Conservation (phyloP, 2,888 invertebrate genomes). For the Drosophila histrio region DNA sequence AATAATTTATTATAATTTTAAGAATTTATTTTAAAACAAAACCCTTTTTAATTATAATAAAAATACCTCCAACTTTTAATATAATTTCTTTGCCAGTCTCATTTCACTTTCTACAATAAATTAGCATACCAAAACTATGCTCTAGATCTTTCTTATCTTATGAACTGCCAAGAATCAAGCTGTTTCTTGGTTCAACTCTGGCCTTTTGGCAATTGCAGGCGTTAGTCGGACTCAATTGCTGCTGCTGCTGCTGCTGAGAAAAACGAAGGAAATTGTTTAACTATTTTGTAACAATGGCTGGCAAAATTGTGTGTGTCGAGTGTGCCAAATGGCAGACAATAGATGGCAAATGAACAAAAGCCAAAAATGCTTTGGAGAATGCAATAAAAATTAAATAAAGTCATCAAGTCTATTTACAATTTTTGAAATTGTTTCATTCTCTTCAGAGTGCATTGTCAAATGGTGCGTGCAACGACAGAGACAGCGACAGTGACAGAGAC, state of each 20-base stretch:
- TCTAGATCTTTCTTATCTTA: background rate
- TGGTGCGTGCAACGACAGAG: conserved; percentile 57
- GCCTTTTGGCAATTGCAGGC: conserved; percentile 65
- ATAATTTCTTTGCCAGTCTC: background rate
- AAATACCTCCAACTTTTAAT: background rate
- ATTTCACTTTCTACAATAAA: background rate
- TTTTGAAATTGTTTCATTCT: conserved; percentile 66
- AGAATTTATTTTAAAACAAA: no score
- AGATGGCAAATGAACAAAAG: conserved; percentile 49
- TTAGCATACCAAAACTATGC: background rate
- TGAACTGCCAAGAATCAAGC: background rate
- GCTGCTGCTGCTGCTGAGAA: conserved; percentile 10
- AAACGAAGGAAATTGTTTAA: conserved; percentile 40
- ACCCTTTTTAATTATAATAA: background rate
- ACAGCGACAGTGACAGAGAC: conserved; percentile 22
- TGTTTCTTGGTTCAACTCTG: background rate
- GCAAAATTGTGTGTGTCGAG: conserved; percentile 48
- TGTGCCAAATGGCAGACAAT: conserved; percentile 64
- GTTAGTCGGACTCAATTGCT: conserved; percentile 27
- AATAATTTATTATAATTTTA: no score
- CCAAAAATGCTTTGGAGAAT: conserved; percentile 52
- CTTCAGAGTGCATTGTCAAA: conserved; percentile 59
- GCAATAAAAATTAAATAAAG: conserved; percentile 80
- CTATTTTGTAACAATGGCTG: conserved; percentile 45
- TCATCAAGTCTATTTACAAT: conserved; percentile 75